These are phyloP conservation scores for Danio albolineatus DNA, from an alignment of 2,797 vertebrate species.

Conservation along the genomic window DNA sequence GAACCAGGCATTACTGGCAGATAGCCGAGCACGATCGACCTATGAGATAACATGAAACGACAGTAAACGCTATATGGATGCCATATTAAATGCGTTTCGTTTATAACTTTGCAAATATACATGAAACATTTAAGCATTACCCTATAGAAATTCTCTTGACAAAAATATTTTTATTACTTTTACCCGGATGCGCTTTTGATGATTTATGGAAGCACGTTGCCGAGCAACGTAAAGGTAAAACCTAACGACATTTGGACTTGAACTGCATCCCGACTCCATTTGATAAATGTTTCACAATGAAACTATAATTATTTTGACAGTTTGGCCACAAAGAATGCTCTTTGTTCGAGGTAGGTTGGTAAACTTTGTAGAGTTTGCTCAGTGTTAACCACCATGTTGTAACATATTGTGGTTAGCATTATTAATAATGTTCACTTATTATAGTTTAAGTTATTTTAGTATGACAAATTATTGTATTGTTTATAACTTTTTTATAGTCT, in stretches of 20 bases:
- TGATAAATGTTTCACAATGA: neutral
- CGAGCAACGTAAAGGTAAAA: constrained; percentile 14
- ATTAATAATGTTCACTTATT: no score
- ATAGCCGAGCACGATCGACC: constrained; percentile 11
- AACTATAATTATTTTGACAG: neutral
- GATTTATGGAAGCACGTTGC: constrained; percentile 23
- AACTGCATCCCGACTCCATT: neutral
- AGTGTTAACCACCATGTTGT: neutral
- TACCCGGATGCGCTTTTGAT: neutral
- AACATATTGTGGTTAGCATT: no score
- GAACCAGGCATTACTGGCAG: constrained; percentile 43
- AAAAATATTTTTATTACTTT: no score
- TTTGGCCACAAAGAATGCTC: neutral
- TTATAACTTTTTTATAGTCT: constrained; percentile 7
- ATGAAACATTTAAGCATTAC: neutral
- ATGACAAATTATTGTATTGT: neutral
- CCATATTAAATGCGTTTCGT: neutral
- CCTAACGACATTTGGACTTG: constrained; percentile 2
- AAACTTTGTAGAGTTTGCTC: neutral
- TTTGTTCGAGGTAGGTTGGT: neutral
- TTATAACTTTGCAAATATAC: neutral
- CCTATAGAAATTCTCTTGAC: neutral
- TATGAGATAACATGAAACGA: neutral
- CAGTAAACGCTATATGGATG: neutral
- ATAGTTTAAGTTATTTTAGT: neutral